Conservation (phyloP, 2,888 invertebrate species). For the Lasioglossum leucozonium region DNA sequence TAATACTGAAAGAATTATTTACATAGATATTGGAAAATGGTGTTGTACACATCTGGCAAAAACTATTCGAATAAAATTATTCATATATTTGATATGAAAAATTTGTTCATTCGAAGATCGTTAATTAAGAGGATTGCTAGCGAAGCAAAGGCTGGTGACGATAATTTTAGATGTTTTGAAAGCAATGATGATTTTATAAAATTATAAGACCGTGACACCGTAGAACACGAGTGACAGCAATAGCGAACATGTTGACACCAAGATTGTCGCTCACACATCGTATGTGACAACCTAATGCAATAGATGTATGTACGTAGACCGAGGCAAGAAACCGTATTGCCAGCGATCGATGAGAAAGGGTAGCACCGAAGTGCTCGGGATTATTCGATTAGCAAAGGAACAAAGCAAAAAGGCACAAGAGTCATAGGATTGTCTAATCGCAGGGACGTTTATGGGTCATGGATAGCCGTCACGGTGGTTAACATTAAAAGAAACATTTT, state of each 20-base stretch:
- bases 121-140: too few species aligned
- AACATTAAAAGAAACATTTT: slow-evolving; percentile 48
- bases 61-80: too few species aligned
- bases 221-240: background rate
- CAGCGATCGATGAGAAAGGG: background rate
- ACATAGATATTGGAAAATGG: too few species aligned
- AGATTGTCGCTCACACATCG: background rate
- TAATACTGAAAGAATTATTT: background rate
- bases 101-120: too few species aligned
- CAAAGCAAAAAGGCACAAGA: background rate
- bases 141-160: background rate
- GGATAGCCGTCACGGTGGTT: slow-evolving; percentile 41
- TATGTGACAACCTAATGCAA: background rate
- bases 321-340: background rate
- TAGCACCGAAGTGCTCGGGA: background rate
- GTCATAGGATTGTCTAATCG: slow-evolving; percentile 21
- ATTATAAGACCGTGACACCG: background rate
- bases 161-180: background rate
- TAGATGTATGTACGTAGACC: background rate
- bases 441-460: slow-evolving; percentile 39
- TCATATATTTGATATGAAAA: too few species aligned
- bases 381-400: background rate
- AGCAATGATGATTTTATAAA: background rate
- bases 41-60: too few species aligned
- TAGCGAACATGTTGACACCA: background rate